phyloP scores from a whole-genome alignment of 2,888 invertebrate species.

The Drosophila fungiperda region DNA sequence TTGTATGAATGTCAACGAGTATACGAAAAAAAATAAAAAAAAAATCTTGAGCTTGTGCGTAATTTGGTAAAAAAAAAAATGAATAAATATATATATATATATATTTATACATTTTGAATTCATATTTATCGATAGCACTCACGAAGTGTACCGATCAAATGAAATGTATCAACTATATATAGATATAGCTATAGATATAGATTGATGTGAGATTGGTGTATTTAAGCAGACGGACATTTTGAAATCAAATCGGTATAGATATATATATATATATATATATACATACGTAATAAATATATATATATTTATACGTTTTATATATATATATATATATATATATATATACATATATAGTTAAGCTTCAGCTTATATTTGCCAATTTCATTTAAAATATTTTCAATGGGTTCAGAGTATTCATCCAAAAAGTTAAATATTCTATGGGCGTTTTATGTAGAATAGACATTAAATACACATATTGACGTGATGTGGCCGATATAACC shows the following conservation, averaged over 20 bases:
- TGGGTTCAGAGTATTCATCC: neutral
- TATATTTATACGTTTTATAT: no score
- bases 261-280: no score
- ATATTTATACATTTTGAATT: neutral
- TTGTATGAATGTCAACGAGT: neutral
- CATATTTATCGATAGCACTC: neutral
- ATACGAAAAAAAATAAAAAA: neutral
- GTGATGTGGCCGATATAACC: conserved; percentile 4
- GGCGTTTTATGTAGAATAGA: conserved; percentile 19
- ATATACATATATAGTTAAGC: neutral
- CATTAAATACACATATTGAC: conserved; percentile 24
- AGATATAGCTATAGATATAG: neutral
- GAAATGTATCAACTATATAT: neutral
- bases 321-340: neutral
- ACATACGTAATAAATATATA: no score
- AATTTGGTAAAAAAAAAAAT: neutral
- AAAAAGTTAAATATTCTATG: conserved; percentile 19
- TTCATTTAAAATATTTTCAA: neutral
- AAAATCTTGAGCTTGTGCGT: neutral
- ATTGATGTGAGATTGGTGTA: neutral
- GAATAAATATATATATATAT: neutral
- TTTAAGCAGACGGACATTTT: neutral
- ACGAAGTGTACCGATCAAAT: neutral
- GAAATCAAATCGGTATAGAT: no score
- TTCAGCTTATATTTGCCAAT: neutral